Evolutionary conservation across 2,888 invertebrate genomes (phyloP), one percentile per base, ranked within the genome.

Genomic region (Liodrosophila aerea): DNA sequence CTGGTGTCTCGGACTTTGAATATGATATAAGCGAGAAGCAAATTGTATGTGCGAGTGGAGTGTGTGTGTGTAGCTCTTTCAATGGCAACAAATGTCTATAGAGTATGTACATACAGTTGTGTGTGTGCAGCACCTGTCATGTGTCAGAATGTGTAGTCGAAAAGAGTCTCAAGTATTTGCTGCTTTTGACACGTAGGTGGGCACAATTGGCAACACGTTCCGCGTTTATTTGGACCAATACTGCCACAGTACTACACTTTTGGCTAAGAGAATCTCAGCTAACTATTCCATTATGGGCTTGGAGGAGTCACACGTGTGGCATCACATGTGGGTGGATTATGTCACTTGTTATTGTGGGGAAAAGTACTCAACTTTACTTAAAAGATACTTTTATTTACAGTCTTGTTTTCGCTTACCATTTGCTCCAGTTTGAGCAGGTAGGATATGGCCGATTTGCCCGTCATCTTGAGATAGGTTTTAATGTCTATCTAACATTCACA

Each of bases 371-470:
- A n/a, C n/a, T n/a, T n/a, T n/a, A n/a, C n/a, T n/a, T n/a, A n/a
- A n/a, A n/a, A n/a, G n/a, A n/a, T n/a, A n/a, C n/a, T n/a, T n/a
- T n/a, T n/a, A n/a, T n/a, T n/a, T n/a, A n/a, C n/a, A n/a, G n/a
- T n/a, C n/a, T n/a, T n/a, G n/a, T n/a, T n/a, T n/a, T 27, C 59
- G 66, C 84, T 73, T 74, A 88, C 88, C 88, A 88, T 85, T 78
- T 87, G 87, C 78, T 88, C 88, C 69, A 88, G 64, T 83, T 88
- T 88, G 30, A 81, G 71, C 72, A 88, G 70, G 74, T 88, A 88
- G 60, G 64, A 64, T 57, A 65, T 56, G 31, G 76, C 45, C 37
- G 72, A 50, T 49, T 75, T 64, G 54, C 73, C 63, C 69, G 54
- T 65, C 76, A 76, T 74, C 56, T 62, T 68, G n/a, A 12, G 16